Conservation (phyloP, 2,888 invertebrate species). For the Lottia scabra region DNA sequence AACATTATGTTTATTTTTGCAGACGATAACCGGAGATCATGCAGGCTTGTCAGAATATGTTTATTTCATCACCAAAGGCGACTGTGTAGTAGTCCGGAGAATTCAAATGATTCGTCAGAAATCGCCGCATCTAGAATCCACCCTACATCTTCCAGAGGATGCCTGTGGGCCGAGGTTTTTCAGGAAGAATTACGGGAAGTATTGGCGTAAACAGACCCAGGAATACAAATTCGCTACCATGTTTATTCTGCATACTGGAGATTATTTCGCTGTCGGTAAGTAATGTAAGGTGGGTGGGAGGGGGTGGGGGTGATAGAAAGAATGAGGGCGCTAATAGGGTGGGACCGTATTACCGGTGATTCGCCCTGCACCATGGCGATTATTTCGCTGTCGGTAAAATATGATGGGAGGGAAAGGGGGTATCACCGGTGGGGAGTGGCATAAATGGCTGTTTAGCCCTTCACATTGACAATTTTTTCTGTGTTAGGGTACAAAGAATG, state of each 20-base stretch:
- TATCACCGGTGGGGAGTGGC: too few relatives aligned
- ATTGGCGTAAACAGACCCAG: slow-evolving; percentile 20
- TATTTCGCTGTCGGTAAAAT: too few relatives aligned
- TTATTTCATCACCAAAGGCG: slow-evolving; percentile 42
- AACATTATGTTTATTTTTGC: too few relatives aligned
- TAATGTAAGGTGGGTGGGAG: neutral
- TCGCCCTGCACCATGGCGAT: too few relatives aligned
- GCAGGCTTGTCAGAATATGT: slow-evolving; percentile 33
- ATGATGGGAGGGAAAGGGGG: too few relatives aligned
- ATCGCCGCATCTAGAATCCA: slow-evolving; percentile 40
- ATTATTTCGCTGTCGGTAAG: slow-evolving; percentile 48
- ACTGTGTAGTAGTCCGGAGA: slow-evolving; percentile 42
- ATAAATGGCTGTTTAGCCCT: too few relatives aligned
- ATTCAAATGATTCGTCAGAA: slow-evolving; percentile 35
- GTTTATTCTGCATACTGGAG: slow-evolving; percentile 37
- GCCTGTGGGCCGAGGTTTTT: slow-evolving; percentile 27
- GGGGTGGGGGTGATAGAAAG: too few relatives aligned
- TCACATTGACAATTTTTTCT: too few relatives aligned
- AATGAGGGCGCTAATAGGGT: too few relatives aligned
- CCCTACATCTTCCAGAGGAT: slow-evolving; percentile 27
- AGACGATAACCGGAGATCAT: slow-evolving; percentile 35
- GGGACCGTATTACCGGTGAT: too few relatives aligned
- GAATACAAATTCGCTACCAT: slow-evolving; percentile 41
- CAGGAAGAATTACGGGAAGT: slow-evolving; percentile 35
- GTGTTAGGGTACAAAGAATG: too few relatives aligned